Evolutionary conservation across 2,113 vertebrate genomes (phyloP).

Genomic region (Jaculus jaculus): DNA sequence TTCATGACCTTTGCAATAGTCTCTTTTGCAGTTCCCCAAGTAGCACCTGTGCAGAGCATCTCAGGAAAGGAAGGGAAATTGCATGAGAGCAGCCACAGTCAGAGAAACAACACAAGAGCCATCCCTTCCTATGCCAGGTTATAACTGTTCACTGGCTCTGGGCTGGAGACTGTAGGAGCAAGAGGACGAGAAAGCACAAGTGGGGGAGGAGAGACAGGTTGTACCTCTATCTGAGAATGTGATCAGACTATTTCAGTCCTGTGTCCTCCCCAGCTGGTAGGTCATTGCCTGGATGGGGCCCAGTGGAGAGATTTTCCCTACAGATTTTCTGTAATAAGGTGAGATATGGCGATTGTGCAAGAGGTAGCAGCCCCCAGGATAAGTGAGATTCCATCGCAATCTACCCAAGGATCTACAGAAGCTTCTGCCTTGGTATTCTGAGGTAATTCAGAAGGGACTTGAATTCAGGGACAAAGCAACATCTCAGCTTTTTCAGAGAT

Average conservation of each 20-base stretch:
- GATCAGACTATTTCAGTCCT: conserved; percentile 54
- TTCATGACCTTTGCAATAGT: too few species aligned
- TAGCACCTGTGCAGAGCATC: fast-evolving
- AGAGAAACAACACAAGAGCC: neutral
- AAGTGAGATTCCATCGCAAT: conserved; percentile 48
- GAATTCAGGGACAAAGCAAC: conserved; percentile 46
- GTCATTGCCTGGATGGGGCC: conserved; percentile 33
- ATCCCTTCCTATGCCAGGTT: neutral
- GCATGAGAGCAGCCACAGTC: neutral
- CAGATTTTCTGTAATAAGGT: conserved; percentile 51
- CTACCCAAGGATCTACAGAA: conserved; percentile 43
- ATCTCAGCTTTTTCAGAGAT: conserved; percentile 11
- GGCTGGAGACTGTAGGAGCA: neutral
- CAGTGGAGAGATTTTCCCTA: conserved; percentile 40
- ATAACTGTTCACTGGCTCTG: neutral
- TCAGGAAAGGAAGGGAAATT: neutral
- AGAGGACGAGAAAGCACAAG: neutral
- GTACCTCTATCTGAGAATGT: conserved; percentile 4
- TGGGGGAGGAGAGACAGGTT: neutral
- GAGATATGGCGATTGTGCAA: conserved; percentile 11
- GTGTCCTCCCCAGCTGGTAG: conserved; percentile 2
- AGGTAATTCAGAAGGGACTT: conserved; percentile 40
- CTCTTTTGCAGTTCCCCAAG: neutral
- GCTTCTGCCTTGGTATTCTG: neutral
- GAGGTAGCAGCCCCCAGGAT: neutral